Evolutionary conservation across 2,113 vertebrate species (phyloP).

Genomic region (Paratilapia polleni): DNA sequence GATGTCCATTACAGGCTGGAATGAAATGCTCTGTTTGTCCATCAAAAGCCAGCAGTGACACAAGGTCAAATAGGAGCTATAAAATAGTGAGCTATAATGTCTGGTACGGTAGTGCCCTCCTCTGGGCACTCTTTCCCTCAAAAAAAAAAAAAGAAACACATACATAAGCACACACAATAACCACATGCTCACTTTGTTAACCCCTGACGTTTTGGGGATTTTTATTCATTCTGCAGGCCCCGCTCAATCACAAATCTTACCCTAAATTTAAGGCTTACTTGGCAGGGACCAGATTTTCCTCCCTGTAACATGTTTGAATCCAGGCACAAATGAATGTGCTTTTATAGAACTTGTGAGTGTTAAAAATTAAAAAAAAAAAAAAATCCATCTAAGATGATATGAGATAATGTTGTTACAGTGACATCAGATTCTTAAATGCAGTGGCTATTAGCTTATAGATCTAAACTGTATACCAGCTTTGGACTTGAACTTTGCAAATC

Average conservation of each 20-base stretch:
- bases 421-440: background rate
- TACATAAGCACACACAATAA: background rate
- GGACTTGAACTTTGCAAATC: too few species aligned
- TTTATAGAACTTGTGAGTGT: background rate
- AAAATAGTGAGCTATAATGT: conserved; percentile 22
- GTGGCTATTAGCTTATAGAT: background rate
- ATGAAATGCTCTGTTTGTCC: background rate
- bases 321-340: background rate
- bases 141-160: conserved; percentile 28
- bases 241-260: background rate
- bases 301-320: background rate
- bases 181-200: background rate
- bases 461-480: background rate
- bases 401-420: background rate
- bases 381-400: background rate
- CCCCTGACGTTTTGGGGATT: background rate
- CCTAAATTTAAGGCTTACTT: background rate
- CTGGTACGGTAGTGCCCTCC: conserved; percentile 74
- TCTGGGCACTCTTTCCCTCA: conserved; percentile 59
- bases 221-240: background rate
- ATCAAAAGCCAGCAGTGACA: conserved; percentile 8
- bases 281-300: background rate
- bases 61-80: conserved; percentile 17
- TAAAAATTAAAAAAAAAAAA: too few species aligned
- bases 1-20: background rate